Evolutionary conservation across 2,888 invertebrate genomes (phyloP).

Genomic region (Aromia moschata): DNA sequence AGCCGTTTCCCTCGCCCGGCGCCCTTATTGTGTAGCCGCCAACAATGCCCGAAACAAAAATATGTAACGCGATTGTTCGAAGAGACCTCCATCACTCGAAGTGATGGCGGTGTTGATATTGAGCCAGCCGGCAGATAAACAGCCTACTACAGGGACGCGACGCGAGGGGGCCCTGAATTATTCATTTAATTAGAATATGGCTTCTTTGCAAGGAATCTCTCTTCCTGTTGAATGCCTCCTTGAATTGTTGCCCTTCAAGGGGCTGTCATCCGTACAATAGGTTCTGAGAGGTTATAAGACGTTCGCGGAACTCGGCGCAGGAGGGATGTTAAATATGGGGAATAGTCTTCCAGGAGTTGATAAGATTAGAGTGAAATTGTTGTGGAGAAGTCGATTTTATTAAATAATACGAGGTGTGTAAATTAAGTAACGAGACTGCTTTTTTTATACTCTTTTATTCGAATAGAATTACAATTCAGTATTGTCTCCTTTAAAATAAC

Average conservation of each 20-base stretch:
- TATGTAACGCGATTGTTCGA: not conserved
- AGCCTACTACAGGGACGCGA: conserved; percentile 25
- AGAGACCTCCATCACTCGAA: not conserved
- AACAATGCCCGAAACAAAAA: not conserved
- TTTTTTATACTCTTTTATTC: too few species aligned
- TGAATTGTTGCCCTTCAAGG: conserved; percentile 31
- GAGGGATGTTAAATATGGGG: not conserved
- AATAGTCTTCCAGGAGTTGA: too few species aligned
- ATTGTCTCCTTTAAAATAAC: too few species aligned
- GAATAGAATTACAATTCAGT: too few species aligned
- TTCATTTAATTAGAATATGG: conserved; percentile 43
- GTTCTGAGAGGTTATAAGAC: conserved; percentile 28
- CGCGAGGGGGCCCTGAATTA: conserved; percentile 36
- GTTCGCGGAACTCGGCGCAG: conserved; percentile 1
- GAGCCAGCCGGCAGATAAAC: conserved; percentile 12
- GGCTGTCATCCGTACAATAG: conserved; percentile 33
- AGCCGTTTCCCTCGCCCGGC: too few species aligned
- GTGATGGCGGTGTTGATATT: conserved; percentile 7
- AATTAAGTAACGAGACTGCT: too few species aligned
- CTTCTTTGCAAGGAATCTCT: conserved; percentile 23
- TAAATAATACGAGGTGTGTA: too few species aligned
- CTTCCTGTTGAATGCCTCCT: conserved; percentile 33
- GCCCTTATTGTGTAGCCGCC: too few species aligned
- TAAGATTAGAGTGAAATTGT: too few species aligned
- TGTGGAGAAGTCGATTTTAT: too few species aligned